These are phyloP conservation scores for Ceraclea dissimilis DNA, from an alignment of 2,888 invertebrate species.

Conservation along the genomic window DNA sequence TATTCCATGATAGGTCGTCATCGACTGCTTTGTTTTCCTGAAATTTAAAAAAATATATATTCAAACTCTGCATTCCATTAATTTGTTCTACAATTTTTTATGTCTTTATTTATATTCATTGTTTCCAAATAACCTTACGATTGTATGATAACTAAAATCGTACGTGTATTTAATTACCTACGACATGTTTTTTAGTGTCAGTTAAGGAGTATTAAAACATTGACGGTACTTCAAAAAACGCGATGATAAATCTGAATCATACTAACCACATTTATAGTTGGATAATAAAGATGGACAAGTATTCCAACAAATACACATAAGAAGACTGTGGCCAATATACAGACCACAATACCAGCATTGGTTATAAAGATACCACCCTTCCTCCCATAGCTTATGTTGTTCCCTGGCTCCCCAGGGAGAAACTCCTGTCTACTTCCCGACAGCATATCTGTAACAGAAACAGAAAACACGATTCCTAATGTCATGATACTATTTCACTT, in stretches of 20 bases:
- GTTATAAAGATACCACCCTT: constrained; percentile 57
- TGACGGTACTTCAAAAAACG: no score
- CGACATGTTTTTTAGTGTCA: background rate
- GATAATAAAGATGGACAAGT: constrained; percentile 41
- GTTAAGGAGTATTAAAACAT: background rate
- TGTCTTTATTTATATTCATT: background rate
- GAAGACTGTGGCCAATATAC: constrained; percentile 36
- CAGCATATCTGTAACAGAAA: constrained; percentile 30
- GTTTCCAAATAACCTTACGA: no score
- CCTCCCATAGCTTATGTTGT: constrained; percentile 50
- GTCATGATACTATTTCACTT: no score
- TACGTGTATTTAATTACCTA: no score
- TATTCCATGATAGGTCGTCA: constrained; percentile 22
- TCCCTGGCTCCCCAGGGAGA: constrained; percentile 47
- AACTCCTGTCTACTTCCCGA: constrained; percentile 54
- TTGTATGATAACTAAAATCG: no score
- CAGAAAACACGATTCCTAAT: no score
- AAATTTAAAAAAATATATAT: constrained; percentile 7
- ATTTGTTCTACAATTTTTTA: background rate
- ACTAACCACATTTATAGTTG: constrained; percentile 9
- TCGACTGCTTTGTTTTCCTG: constrained; percentile 16
- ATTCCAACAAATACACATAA: constrained; percentile 39
- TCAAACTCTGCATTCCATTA: no score
- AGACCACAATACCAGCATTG: constrained; percentile 48
- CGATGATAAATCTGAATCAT: constrained; percentile 6